Percentiles rank a stretch among this genome's conserved stretches.
Evolutionary conservation across 2,888 invertebrate species (phyloP).

Genomic region (Glomeris marginata): DNA sequence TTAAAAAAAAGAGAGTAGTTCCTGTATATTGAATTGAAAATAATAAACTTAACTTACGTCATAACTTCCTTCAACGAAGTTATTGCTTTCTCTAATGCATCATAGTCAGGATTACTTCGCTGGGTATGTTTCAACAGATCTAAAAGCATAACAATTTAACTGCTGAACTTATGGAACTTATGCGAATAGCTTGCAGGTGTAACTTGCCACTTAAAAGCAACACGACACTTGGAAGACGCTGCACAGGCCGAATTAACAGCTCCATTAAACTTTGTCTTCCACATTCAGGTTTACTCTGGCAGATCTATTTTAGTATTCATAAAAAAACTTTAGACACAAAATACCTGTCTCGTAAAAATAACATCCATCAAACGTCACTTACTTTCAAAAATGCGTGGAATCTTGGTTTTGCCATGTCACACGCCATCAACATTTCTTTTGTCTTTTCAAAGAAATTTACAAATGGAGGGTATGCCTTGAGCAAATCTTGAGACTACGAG

Average conservation of each 20-base stretch:
- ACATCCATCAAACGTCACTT: conserved; percentile 40
- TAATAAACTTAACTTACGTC: conserved; percentile 42
- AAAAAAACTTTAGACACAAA: conserved; percentile 1
- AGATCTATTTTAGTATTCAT: conserved; percentile 23
- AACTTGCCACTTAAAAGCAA: conserved; percentile 73
- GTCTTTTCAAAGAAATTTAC: conserved; percentile 97
- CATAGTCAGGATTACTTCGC: conserved; percentile 74
- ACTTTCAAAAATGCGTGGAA: conserved; percentile 98
- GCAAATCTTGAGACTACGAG: conserved; percentile 56
- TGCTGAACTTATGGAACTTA: background rate
- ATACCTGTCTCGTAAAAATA: conserved; percentile 30
- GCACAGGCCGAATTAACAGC: conserved; percentile 91
- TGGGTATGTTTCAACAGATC: conserved; percentile 87
- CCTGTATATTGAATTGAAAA: background rate
- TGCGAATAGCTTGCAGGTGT: background rate
- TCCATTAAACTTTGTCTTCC: conserved; percentile 91
- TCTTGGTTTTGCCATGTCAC: conserved; percentile 81
- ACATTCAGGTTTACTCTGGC: conserved; percentile 66
- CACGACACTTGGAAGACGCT: conserved; percentile 90
- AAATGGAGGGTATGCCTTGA: conserved; percentile 93
- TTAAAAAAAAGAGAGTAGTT: conserved; percentile 1
- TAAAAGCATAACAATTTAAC: conserved; percentile 26
- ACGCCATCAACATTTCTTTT: conserved; percentile 78
- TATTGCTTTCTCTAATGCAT: conserved; percentile 66
- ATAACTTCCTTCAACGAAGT: conserved; percentile 82